Conservation (phyloP, 2,888 invertebrate species). For the Ashinkailepas kermadecensis region DNA sequence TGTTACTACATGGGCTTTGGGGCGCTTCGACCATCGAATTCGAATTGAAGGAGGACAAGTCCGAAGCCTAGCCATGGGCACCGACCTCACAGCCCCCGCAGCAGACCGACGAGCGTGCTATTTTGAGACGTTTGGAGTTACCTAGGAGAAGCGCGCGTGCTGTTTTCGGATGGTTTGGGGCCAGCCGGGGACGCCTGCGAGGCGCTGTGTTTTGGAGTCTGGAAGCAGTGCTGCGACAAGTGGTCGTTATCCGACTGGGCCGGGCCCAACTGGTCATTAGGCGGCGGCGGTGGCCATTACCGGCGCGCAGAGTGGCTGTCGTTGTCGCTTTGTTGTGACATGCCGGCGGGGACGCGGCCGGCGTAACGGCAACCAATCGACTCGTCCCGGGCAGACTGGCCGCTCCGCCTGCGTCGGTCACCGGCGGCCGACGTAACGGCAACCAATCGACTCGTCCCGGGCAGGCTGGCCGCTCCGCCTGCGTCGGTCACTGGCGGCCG, state of each 20-base stretch:
- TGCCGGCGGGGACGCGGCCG: not conserved
- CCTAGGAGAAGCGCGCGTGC: too few relatives aligned
- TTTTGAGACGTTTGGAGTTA: too few relatives aligned
- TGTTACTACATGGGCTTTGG: too few relatives aligned
- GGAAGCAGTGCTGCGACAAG: not conserved
- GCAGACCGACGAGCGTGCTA: too few relatives aligned
- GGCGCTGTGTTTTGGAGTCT: not conserved
- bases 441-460: not conserved
- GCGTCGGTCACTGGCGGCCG: not conserved
- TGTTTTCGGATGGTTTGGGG: not conserved
- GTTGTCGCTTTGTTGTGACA: not conserved
- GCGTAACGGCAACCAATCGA: not conserved
- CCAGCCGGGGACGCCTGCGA: not conserved
- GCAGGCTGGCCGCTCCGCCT: not conserved
- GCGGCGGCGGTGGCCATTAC: not conserved
- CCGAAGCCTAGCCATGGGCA: too few relatives aligned
- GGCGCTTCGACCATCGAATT: too few relatives aligned
- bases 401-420: not conserved
- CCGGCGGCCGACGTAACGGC: not conserved
- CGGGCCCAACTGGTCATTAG: conserved; percentile 1
- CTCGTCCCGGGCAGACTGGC: not conserved
- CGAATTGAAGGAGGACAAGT: too few relatives aligned
- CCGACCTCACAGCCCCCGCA: too few relatives aligned
- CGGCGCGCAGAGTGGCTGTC: not conserved
- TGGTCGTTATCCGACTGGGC: not conserved